Base-by-base conservation (phyloP, 2,888 invertebrate species). In the Allygus modestus region DNA sequence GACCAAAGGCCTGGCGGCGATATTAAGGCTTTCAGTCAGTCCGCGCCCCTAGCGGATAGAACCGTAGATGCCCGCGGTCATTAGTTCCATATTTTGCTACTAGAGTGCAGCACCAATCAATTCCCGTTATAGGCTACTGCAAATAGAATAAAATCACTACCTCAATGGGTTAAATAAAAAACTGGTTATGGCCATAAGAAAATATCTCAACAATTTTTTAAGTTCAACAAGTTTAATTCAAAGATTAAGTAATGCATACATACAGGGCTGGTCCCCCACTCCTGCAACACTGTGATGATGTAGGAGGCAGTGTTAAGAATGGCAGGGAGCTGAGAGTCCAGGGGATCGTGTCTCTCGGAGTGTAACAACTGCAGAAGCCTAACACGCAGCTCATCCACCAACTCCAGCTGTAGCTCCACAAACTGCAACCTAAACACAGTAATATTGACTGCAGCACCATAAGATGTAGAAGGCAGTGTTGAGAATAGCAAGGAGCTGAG, bases 381-480 rank as follows among this genome's bases (percentile, higher is more conserved):
- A 17, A 97, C 93, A 41, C 98, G 94, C 92, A 96, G 97, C 89
- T 98, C 98, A 88, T 98, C 98, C 83, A 98, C 92, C 71, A 98
- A 90, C 88, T 98, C 97, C 26, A 97, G 90, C 90, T 98, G 98
- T 1, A 99, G 91, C 86, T 97, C 96, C 31, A 98, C 91, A 91
- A 99, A 99, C 89, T 97, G 96, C 84, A 97, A 90, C 87, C 96
- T 94, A 90, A 15, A 88, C 88, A 54, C 58, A 83, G 9, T 9
- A 37, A 7, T 9, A 37, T 7, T 9, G 9, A 37, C 43, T 93
- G 91, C 17, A 97, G 90, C 51, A 96, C 94, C 88, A 93, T 93
- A 73, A 92, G 12, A 97, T 92, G 89, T 96, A 96, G 89, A 94
- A 93, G 33, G 95, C 91, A 4, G 95, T 95, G 90, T 97, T 97